A percentile compares a stretch with the other conserved stretches of the same genome.
Evolutionary conservation across 1,140 invertebrate genomes (phyloP).

Genomic region (Periplaneta americana): DNA sequence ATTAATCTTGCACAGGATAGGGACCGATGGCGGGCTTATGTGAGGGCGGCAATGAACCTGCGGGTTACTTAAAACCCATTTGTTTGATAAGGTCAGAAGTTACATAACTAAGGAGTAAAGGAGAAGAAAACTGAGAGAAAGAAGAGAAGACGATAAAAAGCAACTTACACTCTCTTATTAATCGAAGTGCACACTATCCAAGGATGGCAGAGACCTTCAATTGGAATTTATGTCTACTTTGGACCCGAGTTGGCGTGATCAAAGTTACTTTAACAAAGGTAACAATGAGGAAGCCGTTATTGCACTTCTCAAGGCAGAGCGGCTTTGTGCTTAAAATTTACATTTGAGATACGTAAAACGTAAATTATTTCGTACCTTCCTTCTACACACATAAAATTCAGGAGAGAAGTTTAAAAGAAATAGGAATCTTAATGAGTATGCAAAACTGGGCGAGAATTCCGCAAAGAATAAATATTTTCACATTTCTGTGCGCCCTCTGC

Average conservation of each 20-base stretch:
- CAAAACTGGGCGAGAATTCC: neutral
- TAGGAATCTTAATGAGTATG: neutral
- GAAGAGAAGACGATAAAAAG: too few species aligned
- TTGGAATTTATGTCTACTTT: neutral
- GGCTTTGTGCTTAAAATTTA: neutral
- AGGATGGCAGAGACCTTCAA: neutral
- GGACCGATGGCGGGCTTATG: too few species aligned
- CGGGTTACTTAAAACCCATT: too few species aligned
- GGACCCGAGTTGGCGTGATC: neutral
- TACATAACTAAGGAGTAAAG: too few species aligned
- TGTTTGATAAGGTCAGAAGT: too few species aligned
- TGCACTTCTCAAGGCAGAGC: neutral
- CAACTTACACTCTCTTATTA: too few species aligned
- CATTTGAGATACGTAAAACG: neutral
- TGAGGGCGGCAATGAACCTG: too few species aligned
- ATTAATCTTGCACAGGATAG: too few species aligned
- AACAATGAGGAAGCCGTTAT: neutral
- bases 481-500: neutral
- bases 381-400: neutral
- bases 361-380: neutral
- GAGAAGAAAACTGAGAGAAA: too few species aligned
- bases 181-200: too few species aligned
- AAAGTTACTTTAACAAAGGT: neutral
- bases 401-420: neutral
- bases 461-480: neutral